phyloP scores from a whole-genome alignment of 1,140 invertebrate species.

The Leguminivora glycinivorella region DNA sequence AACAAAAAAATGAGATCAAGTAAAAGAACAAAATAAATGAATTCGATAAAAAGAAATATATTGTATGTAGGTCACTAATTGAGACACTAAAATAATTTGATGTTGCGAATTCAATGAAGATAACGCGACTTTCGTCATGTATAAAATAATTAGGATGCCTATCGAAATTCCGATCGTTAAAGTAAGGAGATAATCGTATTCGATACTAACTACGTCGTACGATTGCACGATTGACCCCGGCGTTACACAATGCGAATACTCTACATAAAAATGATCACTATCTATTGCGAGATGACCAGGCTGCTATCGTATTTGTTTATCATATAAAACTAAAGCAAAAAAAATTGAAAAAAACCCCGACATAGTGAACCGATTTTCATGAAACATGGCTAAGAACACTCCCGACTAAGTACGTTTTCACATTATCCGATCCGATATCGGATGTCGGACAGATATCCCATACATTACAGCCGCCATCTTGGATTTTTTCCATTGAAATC shows the following conservation, averaged over 20 bases:
- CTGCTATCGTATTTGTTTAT: background rate
- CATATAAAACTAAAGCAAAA: background rate
- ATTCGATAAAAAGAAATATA: no score
- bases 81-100: background rate
- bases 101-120: background rate
- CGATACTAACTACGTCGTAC: constrained; percentile 22
- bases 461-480: no score
- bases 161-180: constrained; percentile 25
- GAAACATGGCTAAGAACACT: no score
- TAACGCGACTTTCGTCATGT: constrained; percentile 7
- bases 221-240: constrained; percentile 20
- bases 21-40: no score
- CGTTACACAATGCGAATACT: constrained; percentile 19
- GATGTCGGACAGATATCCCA: no score
- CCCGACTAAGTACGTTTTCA: no score
- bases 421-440: no score
- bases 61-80: no score
- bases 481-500: no score
- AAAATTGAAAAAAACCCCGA: no score
- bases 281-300: constrained; percentile 3
- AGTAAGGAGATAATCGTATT: constrained; percentile 27
- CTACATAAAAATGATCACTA: constrained; percentile 19
- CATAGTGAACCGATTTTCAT: no score
- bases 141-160: constrained; percentile 20
- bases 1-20: no score